Conservation (phyloP, 2,113 vertebrate genomes). For the Heterochromis multidens region DNA sequence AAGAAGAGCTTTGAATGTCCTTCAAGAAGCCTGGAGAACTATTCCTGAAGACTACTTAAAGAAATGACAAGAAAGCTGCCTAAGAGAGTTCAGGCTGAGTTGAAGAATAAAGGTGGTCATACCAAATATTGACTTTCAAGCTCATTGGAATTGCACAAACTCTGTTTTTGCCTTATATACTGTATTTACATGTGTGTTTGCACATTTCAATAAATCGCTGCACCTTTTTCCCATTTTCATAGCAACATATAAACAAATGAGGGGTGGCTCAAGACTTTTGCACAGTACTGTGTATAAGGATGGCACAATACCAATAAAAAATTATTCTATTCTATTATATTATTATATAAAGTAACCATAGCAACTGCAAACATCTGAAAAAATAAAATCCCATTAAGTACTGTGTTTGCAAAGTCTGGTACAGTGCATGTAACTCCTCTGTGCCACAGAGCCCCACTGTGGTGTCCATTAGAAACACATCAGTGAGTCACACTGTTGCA, state of each 20-base stretch:
- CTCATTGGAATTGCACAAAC: not conserved
- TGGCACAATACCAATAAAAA: not conserved
- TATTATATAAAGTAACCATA: not conserved
- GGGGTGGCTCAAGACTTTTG: not conserved
- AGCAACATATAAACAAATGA: not conserved
- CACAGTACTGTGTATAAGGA: not conserved
- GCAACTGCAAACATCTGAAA: not conserved
- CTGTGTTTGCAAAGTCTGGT: not conserved
- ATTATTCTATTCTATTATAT: too few species aligned
- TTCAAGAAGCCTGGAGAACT: not conserved
- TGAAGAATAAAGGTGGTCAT: not conserved
- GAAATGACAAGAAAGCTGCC: not conserved
- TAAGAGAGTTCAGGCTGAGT: not conserved
- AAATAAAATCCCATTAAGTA: accelerated
- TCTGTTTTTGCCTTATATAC: not conserved
- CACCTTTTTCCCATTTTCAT: too few species aligned
- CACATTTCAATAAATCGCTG: not conserved
- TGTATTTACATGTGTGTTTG: too few species aligned
- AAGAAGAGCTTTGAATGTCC: not conserved
- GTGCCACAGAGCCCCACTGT: not conserved
- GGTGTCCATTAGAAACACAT: not conserved
- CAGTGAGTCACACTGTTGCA: not conserved
- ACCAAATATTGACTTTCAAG: too few species aligned
- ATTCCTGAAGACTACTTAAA: not conserved
- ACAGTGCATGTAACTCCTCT: not conserved